These are phyloP conservation scores for Drosophila eugracilis DNA, from an alignment of 1,140 invertebrate genomes.

Conservation along the genomic window DNA sequence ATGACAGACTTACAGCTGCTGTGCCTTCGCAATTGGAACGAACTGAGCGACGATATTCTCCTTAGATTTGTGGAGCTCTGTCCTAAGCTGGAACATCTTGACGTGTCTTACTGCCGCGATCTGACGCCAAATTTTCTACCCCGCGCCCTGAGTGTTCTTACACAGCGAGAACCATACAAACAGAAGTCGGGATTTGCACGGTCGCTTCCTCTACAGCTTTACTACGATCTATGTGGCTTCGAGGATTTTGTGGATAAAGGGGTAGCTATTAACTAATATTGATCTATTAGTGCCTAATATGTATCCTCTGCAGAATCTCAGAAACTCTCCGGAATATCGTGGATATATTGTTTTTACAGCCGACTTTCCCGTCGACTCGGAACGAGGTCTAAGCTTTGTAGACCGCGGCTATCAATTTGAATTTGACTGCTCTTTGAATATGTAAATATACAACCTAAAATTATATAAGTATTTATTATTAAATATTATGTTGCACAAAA, in stretches of 20 bases:
- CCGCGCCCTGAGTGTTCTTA: slow-evolving; percentile 53
- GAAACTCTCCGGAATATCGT: slow-evolving; percentile 54
- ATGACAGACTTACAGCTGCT: slow-evolving; percentile 65
- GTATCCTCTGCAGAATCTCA: slow-evolving; percentile 44
- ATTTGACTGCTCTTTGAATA: slow-evolving; percentile 48
- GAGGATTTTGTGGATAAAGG: slow-evolving; percentile 64
- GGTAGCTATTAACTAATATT: slow-evolving; percentile 11
- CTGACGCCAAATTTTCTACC: slow-evolving; percentile 59
- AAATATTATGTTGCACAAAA: slow-evolving; percentile 34
- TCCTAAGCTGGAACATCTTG: slow-evolving; percentile 58
- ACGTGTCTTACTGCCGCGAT: slow-evolving; percentile 69
- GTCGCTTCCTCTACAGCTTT: slow-evolving; percentile 43
- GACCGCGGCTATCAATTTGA: slow-evolving; percentile 80
- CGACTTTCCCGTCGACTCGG: slow-evolving; percentile 64
- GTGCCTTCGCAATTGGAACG: slow-evolving; percentile 65
- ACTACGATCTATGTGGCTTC: slow-evolving; percentile 66
- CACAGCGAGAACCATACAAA: slow-evolving; percentile 54
- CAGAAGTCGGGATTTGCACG: slow-evolving; percentile 20
- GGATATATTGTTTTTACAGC: slow-evolving; percentile 65
- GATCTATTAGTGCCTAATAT: neutral
- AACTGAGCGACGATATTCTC: slow-evolving; percentile 58
- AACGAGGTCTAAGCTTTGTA: slow-evolving; percentile 74
- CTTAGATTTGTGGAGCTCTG: slow-evolving; percentile 66
- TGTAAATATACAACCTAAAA: slow-evolving; percentile 5
- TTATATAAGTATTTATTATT: slow-evolving; percentile 37